Conservation (phyloP, 2,113 vertebrate genomes). For the Grus americana region DNA sequence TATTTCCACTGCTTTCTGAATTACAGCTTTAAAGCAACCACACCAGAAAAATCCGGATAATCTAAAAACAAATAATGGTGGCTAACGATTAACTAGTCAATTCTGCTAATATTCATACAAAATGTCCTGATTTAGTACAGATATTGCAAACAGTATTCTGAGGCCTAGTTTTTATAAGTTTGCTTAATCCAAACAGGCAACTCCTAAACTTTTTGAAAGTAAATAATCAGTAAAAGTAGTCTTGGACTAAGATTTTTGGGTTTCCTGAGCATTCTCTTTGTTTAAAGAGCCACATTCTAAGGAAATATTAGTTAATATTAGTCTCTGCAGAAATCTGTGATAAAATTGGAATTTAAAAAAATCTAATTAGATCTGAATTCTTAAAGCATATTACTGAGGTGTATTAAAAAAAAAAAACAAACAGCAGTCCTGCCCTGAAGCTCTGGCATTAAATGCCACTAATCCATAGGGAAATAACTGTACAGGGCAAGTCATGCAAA, state of each 20-base stretch:
- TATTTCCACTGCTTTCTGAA: background rate
- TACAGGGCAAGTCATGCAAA: background rate
- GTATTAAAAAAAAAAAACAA: too few relatives aligned
- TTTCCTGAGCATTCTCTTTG: background rate
- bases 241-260: background rate
- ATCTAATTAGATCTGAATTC: background rate
- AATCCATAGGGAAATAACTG: background rate
- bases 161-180: background rate
- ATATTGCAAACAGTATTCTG: background rate
- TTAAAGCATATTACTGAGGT: background rate
- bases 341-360: background rate
- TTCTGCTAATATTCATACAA: background rate
- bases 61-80: background rate
- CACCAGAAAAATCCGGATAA: background rate
- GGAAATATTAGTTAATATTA: background rate
- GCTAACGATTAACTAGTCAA: background rate
- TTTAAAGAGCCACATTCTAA: background rate
- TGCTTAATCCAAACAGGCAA: background rate
- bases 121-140: background rate
- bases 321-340: background rate
- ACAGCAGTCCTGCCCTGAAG: background rate
- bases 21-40: background rate
- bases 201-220: background rate
- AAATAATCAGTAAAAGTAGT: background rate
- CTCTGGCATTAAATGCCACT: background rate